Conservation (phyloP, 2,888 invertebrate species). For the Agapostemon virescens region DNA sequence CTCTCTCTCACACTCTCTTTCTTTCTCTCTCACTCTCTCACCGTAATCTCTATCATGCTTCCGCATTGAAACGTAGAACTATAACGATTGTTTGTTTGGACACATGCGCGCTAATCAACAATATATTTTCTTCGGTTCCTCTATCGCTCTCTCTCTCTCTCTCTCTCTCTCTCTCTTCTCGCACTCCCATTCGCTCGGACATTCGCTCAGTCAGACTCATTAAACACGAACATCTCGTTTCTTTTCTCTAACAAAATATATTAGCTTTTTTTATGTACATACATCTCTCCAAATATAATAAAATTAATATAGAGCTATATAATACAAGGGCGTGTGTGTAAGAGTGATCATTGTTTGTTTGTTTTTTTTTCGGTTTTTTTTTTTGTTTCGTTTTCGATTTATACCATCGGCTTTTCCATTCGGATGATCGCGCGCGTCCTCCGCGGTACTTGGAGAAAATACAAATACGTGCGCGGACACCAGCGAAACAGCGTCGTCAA, state of each 20-base stretch:
- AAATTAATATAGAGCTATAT: conserved; percentile 74
- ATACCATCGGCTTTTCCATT: neutral
- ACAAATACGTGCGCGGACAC: conserved; percentile 9
- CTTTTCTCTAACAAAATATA: conserved; percentile 73
- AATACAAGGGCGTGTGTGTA: conserved; percentile 71
- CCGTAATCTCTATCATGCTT: conserved; percentile 27
- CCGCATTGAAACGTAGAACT: conserved; percentile 41
- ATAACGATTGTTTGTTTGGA: conserved; percentile 36
- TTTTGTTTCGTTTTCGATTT: conserved; percentile 21
- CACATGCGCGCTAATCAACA: conserved; percentile 34
- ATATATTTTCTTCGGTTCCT: conserved; percentile 6
- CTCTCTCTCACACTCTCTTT: conserved; percentile 12
- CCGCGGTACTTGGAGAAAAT: conserved; percentile 29
- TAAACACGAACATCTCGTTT: conserved; percentile 45
- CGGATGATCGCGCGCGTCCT: conserved; percentile 20
- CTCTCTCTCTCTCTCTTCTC: conserved; percentile 28
- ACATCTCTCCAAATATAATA: conserved; percentile 72
- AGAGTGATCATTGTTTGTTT: conserved; percentile 32
- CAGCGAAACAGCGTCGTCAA: neutral
- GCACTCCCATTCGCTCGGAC: conserved; percentile 14
- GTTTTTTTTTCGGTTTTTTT: conserved; percentile 14
- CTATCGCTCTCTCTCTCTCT: conserved; percentile 26
- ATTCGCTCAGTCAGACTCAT: conserved; percentile 22
- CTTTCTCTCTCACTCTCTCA: conserved; percentile 28
- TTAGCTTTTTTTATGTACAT: conserved; percentile 73